Evolutionary conservation across 2,888 invertebrate genomes (phyloP).

Genomic region (Gibbula magus): DNA sequence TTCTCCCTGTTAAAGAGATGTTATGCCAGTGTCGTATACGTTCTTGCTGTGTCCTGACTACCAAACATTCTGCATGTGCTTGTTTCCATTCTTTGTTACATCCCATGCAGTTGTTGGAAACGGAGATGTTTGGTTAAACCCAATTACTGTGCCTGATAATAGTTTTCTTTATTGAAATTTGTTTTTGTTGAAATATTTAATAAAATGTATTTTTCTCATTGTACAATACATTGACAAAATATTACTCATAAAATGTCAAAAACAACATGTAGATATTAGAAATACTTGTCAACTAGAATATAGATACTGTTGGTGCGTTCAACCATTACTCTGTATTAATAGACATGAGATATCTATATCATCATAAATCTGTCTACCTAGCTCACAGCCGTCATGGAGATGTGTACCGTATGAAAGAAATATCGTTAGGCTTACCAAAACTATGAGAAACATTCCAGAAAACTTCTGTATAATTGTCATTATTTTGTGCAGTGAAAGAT

Average conservation of each 20-base stretch:
- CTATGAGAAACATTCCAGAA: not conserved
- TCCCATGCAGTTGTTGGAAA: not conserved
- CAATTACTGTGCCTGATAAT: constrained; percentile 5
- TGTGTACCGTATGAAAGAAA: too few species aligned
- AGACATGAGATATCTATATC: too few species aligned
- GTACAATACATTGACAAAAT: not conserved
- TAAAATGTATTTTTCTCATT: not conserved
- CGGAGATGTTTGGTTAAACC: not conserved
- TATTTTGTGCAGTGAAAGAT: constrained; percentile 3
- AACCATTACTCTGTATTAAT: too few species aligned
- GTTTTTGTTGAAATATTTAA: not conserved
- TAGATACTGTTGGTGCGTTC: too few species aligned
- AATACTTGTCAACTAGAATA: too few species aligned
- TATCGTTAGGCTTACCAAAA: not conserved
- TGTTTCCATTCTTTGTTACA: not conserved
- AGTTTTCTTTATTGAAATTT: not conserved
- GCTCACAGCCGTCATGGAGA: too few species aligned
- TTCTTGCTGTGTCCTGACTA: not conserved
- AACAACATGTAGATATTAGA: too few species aligned
- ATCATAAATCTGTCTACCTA: too few species aligned
- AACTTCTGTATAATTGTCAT: not conserved
- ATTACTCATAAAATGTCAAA: too few species aligned
- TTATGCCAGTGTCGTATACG: not conserved
- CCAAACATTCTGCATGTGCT: not conserved
- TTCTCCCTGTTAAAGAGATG: not conserved